Evolutionary conservation across 2,797 vertebrate species (phyloP), one percentile per base, ranked within the genome.

Genomic region (Poecile montanus): DNA sequence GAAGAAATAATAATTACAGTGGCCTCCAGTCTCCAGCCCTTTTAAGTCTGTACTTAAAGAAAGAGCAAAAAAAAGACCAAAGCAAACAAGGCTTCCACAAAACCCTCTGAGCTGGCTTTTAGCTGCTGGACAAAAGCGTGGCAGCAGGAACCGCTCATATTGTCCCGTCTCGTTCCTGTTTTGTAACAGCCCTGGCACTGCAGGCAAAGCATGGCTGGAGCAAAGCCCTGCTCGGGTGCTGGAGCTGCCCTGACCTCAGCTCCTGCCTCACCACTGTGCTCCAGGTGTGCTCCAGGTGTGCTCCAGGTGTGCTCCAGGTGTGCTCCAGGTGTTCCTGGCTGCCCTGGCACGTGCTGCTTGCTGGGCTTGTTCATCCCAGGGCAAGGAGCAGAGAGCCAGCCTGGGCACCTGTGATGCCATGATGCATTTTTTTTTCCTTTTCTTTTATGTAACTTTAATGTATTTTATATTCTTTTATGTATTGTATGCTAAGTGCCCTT

Each of bases 1-100:
- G 77, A 86, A 79, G 71, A 89, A 95, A 92, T 56, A 77, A 78
- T 75, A 93, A 97, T 88, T 91, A 88, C 47, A 90, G 82, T 63
- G 85, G 75, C 88, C 76, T 89, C 82, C 83, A 95, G 85, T 78
- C 79, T 72, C 47, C 54, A 76, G 74, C 44, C 91, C 66, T 93
- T 89, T 77, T 66, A 67, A n/a, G 38, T 32, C 67, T 47, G 58
- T 61, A 57, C 84, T 91, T 62, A 92, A 89, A 91, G 79, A 91
- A 57, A 36, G 34, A 60, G 68, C 51, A 89, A 88, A 90, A 94
- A 40, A 91, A 78, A 72, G 68, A 88, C 72, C 72, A 89, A 91
- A 94, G 91, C 54, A 84, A 93, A 72, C 51, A 66, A 85, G 2
- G 1, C 36, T 93, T 58, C 73, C n/a, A 75, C 77, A 81, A 47